Evolutionary conservation across 2,888 invertebrate genomes (phyloP).

Genomic region (Stegophylla sp.): DNA sequence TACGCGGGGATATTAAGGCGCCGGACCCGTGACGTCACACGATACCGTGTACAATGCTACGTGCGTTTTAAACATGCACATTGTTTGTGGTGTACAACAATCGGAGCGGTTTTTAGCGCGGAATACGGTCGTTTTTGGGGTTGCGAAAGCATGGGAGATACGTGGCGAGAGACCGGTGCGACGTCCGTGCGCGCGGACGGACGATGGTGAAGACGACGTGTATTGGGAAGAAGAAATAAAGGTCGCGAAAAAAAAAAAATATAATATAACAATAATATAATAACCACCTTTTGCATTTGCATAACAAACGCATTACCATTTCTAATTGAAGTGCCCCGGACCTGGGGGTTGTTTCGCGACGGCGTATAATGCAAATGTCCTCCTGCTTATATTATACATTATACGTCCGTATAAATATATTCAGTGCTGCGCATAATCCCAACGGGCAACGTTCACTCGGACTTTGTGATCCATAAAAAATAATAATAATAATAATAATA

Average conservation of each 20-base stretch:
- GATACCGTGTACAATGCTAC: too few relatives aligned
- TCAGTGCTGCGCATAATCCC: background rate
- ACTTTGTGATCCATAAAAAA: constrained; percentile 29
- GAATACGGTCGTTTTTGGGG: too few relatives aligned
- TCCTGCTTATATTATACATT: background rate
- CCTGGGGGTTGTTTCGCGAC: background rate
- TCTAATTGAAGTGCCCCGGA: constrained; percentile 41
- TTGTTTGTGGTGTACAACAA: background rate
- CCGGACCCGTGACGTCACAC: too few relatives aligned
- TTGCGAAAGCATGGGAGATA: background rate
- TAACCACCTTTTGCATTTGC: constrained; percentile 53
- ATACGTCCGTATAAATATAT: background rate
- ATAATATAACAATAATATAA: constrained; percentile 10
- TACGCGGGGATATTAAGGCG: too few relatives aligned
- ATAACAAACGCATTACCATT: constrained; percentile 52
- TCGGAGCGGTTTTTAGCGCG: background rate
- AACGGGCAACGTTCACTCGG: constrained; percentile 34
- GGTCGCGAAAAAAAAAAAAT: constrained; percentile 7
- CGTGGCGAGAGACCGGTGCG: too few relatives aligned
- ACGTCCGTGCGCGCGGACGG: too few relatives aligned
- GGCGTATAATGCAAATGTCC: constrained; percentile 32
- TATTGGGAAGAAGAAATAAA: background rate
- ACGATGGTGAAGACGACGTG: too few relatives aligned
- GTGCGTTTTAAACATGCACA: too few relatives aligned
- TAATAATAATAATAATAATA: too few relatives aligned